A percentile compares a stretch with the other conserved stretches of the same genome.
phyloP scores from a whole-genome alignment of 2,797 vertebrate species.

The Rachycentron canadum region DNA sequence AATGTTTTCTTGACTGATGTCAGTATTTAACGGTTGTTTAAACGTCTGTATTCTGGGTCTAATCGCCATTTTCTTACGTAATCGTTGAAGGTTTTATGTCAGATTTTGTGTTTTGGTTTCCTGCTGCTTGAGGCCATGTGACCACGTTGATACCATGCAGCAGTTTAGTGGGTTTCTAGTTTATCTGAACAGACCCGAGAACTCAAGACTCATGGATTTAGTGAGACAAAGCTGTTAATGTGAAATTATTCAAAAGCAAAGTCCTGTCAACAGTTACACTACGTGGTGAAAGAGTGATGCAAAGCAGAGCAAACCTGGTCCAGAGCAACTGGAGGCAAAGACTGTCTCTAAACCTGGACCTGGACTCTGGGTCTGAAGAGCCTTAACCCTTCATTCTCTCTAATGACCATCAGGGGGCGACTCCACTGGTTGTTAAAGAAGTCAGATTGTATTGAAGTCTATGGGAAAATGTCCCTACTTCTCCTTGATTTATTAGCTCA shows the following conservation, averaged over 20 bases:
- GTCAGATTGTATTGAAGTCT: too few relatives aligned
- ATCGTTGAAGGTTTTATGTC: constrained; percentile 34
- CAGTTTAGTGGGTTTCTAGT: neutral
- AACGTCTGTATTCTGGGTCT: constrained; percentile 28
- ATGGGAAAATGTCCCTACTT: too few relatives aligned
- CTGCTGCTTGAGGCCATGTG: constrained; percentile 21
- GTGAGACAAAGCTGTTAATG: neutral
- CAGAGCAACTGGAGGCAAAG: too few relatives aligned
- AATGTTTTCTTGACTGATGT: constrained; percentile 64
- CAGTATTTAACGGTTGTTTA: constrained; percentile 48
- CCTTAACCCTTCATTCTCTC: too few relatives aligned
- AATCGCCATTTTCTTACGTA: constrained; percentile 30
- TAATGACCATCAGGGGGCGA: too few relatives aligned
- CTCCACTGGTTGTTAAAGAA: too few relatives aligned
- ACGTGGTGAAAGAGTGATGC: neutral
- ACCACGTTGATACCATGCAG: neutral
- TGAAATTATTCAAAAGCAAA: neutral
- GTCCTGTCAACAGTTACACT: neutral
- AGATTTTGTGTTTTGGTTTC: constrained; percentile 21
- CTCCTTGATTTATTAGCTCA: too few relatives aligned
- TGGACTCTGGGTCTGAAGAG: too few relatives aligned
- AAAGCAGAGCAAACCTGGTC: too few relatives aligned
- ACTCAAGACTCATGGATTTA: neutral
- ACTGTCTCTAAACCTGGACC: too few relatives aligned
- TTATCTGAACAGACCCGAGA: neutral